A percentile compares a stretch with the other conserved stretches of the same genome.
phyloP scores from a whole-genome alignment of 2,113 vertebrate genomes.

The Protomyctophum bolini region DNA sequence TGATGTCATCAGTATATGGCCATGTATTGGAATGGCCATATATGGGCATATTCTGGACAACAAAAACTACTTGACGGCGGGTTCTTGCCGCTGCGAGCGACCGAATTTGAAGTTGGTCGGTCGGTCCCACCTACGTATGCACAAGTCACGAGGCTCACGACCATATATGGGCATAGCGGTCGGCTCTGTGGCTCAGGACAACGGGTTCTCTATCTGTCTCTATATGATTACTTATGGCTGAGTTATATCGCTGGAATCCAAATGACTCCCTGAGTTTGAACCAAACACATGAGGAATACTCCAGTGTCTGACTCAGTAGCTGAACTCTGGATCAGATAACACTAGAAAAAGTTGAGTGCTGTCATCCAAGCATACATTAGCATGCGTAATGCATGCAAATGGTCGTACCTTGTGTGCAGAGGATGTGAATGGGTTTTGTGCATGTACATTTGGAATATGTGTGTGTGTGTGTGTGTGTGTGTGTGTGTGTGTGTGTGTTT shows the following conservation, averaged over 20 bases:
- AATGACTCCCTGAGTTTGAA: neutral
- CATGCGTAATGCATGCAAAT: conserved; percentile 1
- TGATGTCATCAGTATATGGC: too few relatives aligned
- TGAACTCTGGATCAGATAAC: conserved; percentile 11
- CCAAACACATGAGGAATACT: neutral
- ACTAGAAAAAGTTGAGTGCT: neutral
- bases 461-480: neutral
- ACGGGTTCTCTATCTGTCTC: too few relatives aligned
- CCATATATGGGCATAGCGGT: too few relatives aligned
- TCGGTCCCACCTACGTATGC: too few relatives aligned
- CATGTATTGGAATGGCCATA: too few relatives aligned
- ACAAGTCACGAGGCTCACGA: too few relatives aligned
- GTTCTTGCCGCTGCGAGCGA: too few relatives aligned
- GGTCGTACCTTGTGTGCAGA: neutral
- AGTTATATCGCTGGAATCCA: neutral
- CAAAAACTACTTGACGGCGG: too few relatives aligned
- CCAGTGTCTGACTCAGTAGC: neutral
- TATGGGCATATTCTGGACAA: too few relatives aligned
- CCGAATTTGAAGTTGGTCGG: too few relatives aligned
- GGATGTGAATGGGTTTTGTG: neutral
- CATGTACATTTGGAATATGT: neutral
- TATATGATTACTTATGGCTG: neutral
- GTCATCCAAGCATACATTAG: conserved; percentile 20
- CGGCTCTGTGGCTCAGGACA: too few relatives aligned
- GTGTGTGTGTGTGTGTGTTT: neutral